Evolutionary conservation across 2,888 invertebrate species (phyloP).

Genomic region (Anagyrus pseudococci): DNA sequence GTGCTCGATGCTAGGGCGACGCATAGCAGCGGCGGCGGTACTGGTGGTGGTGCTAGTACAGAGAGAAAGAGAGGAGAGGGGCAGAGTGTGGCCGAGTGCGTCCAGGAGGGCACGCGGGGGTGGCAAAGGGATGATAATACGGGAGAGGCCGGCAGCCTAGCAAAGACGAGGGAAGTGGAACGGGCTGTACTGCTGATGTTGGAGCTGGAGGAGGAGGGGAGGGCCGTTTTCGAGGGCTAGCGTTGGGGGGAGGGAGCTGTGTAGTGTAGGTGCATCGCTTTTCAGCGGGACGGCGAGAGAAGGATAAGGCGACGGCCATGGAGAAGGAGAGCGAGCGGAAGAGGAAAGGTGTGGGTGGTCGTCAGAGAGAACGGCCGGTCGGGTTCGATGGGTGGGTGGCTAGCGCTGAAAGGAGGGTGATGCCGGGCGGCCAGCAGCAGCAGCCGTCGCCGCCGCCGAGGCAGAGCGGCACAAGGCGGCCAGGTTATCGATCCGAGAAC

Average conservation of each 20-base stretch:
- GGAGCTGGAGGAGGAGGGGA: conserved; percentile 39
- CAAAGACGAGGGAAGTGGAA: conserved; percentile 31
- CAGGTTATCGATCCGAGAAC: conserved; percentile 55
- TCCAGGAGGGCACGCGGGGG: conserved; percentile 45
- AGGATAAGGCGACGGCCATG: conserved; percentile 36
- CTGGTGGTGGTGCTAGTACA: conserved; percentile 5
- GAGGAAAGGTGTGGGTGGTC: conserved; percentile 41
- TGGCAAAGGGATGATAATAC: conserved; percentile 44
- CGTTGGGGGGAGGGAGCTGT: conserved; percentile 43
- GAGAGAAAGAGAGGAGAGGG: no score
- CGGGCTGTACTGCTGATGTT: no score
- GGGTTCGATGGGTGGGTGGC: conserved; percentile 32
- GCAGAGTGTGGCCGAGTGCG: conserved; percentile 59
- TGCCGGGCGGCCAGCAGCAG: conserved; percentile 16
- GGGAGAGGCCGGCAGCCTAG: conserved; percentile 40
- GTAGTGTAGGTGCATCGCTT: conserved; percentile 58
- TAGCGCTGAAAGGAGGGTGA: conserved; percentile 29
- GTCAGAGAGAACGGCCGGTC: conserved; percentile 24
- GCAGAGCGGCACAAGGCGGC: no score
- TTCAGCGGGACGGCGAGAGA: conserved; percentile 46
- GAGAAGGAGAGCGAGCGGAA: conserved; percentile 19
- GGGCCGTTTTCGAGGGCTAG: conserved; percentile 41
- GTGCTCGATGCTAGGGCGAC: no score
- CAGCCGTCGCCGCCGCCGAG: conserved; percentile 50
- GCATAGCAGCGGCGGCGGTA: neutral